Evolutionary conservation across 2,797 vertebrate genomes (phyloP).

Genomic region (Buceros bicornis): DNA sequence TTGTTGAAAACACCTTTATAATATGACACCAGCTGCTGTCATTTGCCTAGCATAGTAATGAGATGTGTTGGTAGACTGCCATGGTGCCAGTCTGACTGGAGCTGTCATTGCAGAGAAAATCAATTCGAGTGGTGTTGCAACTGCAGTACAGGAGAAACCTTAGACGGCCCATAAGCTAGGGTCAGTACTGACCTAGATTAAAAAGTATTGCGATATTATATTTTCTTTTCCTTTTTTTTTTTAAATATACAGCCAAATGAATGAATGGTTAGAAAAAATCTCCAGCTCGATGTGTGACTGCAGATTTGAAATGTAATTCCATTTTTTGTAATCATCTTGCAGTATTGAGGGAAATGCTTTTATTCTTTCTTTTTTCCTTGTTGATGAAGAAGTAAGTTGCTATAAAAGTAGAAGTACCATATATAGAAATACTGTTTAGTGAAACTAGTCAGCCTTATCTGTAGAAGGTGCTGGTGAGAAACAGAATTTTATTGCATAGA

Average conservation of each 20-base stretch:
- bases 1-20: conserved; percentile 86
- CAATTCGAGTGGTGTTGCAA: conserved; percentile 87
- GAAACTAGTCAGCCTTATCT: conserved; percentile 60
- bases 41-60: conserved; percentile 85
- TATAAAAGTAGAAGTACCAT: conserved; percentile 59
- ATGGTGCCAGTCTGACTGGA: conserved; percentile 96
- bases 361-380: conserved; percentile 53
- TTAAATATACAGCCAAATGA: conserved; percentile 76
- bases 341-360: conserved; percentile 74
- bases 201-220: conserved; percentile 62
- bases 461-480: conserved; percentile 72
- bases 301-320: conserved; percentile 77
- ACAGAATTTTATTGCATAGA: conserved; percentile 47
- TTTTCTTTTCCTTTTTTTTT: conserved; percentile 44
- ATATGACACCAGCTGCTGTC: conserved; percentile 90
- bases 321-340: conserved; percentile 80
- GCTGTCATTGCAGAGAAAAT: conserved; percentile 95
- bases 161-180: conserved; percentile 79
- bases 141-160: conserved; percentile 83
- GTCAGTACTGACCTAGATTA: conserved; percentile 78
- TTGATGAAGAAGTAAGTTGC: conserved; percentile 62
- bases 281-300: conserved; percentile 61
- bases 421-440: conserved; percentile 67
- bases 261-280: conserved; percentile 80
- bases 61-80: conserved; percentile 80